Evolutionary conservation across 2,797 vertebrate species (phyloP).

Genomic region (Oryzias dopingdopingensis): DNA sequence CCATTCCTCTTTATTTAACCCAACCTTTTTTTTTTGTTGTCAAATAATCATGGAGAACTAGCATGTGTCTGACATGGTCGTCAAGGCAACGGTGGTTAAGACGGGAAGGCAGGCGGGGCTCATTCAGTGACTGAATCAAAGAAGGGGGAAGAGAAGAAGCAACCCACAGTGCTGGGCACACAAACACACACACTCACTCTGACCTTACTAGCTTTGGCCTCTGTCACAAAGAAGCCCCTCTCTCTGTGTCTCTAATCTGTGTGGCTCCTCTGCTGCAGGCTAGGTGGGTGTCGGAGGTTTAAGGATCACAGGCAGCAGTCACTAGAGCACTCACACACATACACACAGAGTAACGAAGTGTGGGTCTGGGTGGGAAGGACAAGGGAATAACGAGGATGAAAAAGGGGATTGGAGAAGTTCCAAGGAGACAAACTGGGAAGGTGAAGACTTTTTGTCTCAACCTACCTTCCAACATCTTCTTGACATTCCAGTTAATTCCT

Average conservation of each 20-base stretch:
- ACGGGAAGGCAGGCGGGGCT: constrained; percentile 81
- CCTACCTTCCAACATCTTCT: neutral
- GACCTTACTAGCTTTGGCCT: constrained; percentile 46
- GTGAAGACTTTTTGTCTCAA: constrained; percentile 7
- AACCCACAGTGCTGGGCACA: constrained; percentile 52
- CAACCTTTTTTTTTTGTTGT: constrained; percentile 77
- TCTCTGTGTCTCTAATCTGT: constrained; percentile 49
- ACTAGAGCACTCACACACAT: constrained; percentile 9
- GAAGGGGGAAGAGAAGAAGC: constrained; percentile 67
- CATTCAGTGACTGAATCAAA: constrained; percentile 82
- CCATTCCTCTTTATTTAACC: constrained; percentile 71
- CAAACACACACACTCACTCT: constrained; percentile 22
- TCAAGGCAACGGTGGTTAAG: constrained; percentile 90
- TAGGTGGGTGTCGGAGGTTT: constrained; percentile 33
- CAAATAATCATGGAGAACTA: constrained; percentile 89
- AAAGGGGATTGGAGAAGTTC: constrained; percentile 15
- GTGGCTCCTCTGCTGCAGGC: constrained; percentile 41
- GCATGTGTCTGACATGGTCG: constrained; percentile 94
- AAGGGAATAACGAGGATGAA: constrained; percentile 2
- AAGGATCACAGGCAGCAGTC: constrained; percentile 23
- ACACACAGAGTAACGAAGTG: constrained; percentile 17
- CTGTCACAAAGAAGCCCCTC: constrained; percentile 49
- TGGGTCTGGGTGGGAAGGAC: constrained; percentile 17
- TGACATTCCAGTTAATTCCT: constrained; percentile 1
- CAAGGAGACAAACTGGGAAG: constrained; percentile 11